Evolutionary conservation across 2,888 invertebrate species (phyloP), one percentile per base, ranked within the genome.

Genomic region (Galerucella calmariensis): DNA sequence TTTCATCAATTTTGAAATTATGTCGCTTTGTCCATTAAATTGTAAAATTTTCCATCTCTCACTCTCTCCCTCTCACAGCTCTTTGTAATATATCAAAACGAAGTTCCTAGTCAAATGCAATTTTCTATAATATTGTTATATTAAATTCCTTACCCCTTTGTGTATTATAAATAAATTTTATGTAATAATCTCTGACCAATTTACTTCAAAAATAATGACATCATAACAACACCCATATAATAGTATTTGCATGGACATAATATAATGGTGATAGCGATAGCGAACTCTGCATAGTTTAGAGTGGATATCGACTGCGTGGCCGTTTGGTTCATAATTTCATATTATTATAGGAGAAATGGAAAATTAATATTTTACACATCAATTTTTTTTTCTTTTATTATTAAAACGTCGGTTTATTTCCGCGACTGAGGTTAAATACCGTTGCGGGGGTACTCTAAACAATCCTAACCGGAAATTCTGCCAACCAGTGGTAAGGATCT

Each of bases 181-280:
- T 46, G 59, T 72, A 66, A 72, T 72, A 63, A 67, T 66, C 65
- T 65, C 48, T 72, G 59, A 72, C 72, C 66, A 71, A 67, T 69
- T 53, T 46, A 56, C 20, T 53, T 67, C 27, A 74, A 74, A 69
- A 74, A 74, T 71, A 74, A 74, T 63, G 71, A 61, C 61, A 67
- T 46, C 74, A 71, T 71, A 70, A 74, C 74, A 63, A 62, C 56
- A 53, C 46, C 63, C 56, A 61, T 62, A 59, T 53, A 65, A 67
- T 69, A 51, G 62, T 67, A 67, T 68, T 71, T 63, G 71, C 58
- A 62, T 44, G 62, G 67, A 67, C 70, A 62, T 53, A 35, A 5
- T 35, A 62, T 73, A 73, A 73, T 73, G 73, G 67, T 65, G 68
- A 75, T 73, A 73, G 70, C 72, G 69, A 71, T 69, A 58, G 73